Base-by-base conservation (phyloP, 2,113 vertebrate genomes). In the Dicentrarchus labrax region DNA sequence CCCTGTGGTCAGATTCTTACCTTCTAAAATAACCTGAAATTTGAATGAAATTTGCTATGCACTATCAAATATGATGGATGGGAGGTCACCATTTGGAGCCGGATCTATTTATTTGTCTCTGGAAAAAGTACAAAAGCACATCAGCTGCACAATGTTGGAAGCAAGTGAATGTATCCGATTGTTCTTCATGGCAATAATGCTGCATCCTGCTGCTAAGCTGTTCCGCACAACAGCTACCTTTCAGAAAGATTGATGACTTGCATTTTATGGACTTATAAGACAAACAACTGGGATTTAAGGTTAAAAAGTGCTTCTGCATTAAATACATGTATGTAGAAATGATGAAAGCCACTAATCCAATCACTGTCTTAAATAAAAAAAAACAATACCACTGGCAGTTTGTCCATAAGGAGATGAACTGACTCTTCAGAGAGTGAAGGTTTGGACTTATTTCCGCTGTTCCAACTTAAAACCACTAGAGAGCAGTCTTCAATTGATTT, bases 401-500 rank as follows among this genome's bases (percentile, higher is more conserved):
- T 60, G 21, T 57, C 39, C 36, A 12, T 13, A 8, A 69, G 54
- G 60, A 57, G 21, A 41, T 50, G 24, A 64, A 56, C 21, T 6
- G 43, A 19, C 50, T 68, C 50, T 10, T n/a, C 24, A 66, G 50
- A 17, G 56, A 66, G 22, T 15, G 24, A 54, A 24, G 38, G 71
- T 61, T 76, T 24, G 48, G 54, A 65, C 36, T 21, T 51, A 1
- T 62, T 76, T 64, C 47, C 66, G 88, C 85, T 91, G 86, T 90
- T 93, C 87, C 72, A 57, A n/a, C 53, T 76, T 36, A 21, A 88
- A 88, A 72, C 90, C 92, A 91, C 93, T 81, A 94, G 93, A 93
- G 92, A 89, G 92, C 92, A 90, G 86, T 86, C 91, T 93, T 65
- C 77, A 88, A 76, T 85, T 65, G 91, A 77, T 90, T 90, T 92